These are phyloP conservation scores for Rotaria magnacalcarata DNA, from an alignment of 2,888 invertebrate genomes.

Conservation along the genomic window DNA sequence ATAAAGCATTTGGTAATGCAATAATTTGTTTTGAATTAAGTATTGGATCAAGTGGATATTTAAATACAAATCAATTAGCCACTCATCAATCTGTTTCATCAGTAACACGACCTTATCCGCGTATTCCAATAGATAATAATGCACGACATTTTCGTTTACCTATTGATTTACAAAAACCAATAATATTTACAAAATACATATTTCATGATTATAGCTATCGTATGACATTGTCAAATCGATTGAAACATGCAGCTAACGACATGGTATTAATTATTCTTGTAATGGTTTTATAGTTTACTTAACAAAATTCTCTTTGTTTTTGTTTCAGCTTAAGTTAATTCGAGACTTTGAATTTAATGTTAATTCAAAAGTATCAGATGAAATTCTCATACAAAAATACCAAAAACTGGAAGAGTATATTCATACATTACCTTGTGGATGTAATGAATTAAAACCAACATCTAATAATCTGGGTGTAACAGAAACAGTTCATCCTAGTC, in stretches of 20 bases:
- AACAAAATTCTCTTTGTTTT: not conserved
- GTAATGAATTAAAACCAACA: not conserved
- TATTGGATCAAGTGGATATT: constrained; percentile 47
- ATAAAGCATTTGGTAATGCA: constrained; percentile 48
- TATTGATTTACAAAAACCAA: constrained; percentile 3
- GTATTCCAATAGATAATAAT: not conserved
- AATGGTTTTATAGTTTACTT: too few relatives aligned
- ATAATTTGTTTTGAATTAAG: constrained; percentile 49
- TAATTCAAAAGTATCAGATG: not conserved
- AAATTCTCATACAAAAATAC: not conserved
- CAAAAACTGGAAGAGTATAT: not conserved
- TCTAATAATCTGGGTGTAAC: not conserved
- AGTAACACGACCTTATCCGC: not conserved
- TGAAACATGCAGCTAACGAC: not conserved
- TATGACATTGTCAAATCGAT: not conserved
- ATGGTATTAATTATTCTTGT: not conserved
- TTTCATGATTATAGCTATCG: constrained; percentile 2
- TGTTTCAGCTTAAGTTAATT: not conserved
- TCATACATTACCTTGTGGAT: not conserved
- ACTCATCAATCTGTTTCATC: not conserved
- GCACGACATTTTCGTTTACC: not conserved
- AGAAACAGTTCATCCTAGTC: not conserved
- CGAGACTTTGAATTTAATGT: not conserved
- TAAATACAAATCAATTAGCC: not conserved
- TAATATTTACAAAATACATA: not conserved